Evolutionary conservation across 35 echinoderm and acorn worm species (phyloP), one percentile per base, ranked within the genome.

Genomic region (Apostichopus japonicus): DNA sequence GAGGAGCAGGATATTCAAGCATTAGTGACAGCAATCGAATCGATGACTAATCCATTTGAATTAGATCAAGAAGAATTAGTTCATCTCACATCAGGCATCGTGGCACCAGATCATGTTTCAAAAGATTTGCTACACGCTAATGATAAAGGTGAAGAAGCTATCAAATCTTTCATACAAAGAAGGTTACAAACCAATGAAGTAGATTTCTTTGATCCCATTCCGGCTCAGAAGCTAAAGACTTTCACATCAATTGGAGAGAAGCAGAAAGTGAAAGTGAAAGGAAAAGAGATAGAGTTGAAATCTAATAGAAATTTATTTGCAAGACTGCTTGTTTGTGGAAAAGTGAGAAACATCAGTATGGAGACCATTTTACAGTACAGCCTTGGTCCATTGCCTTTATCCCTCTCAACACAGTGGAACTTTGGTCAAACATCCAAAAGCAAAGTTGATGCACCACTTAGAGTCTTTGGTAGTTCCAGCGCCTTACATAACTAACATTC

Each of bases 341-440:
- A 91, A 19, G 65, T 8, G 7, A 78, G 91, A 77, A 24, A 90
- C 15, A 9, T 95, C 3, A 77, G 93, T 27, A 16, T 95, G 15
- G 33, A 77, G 23, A 73, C 94, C 2, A 92, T 96, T 71, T 15
- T 94, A 75, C 51, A 80, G 1, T 80, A 94, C 56, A 92, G 70
- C 15, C 77, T 94, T 79, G 88, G 77, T 1, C 92, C 92, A 62
- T 80, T 92, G 17, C 92, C 95, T 86, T 78, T 92, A 7, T 6
- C 89, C 7, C 75, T 92, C 11, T 15, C 88, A 6, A 94, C 55
- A 84, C 6, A 56, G 94, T 56, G 95, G 95, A 57, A 79, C 92
- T 62, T 62, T 96, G 33, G 88, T 96, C 1, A 95, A 95, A 90
- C 88, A 83, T 54, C 83, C 93, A 76, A 93, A 95, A 86, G 94